These are phyloP conservation scores for Glareola pratincola DNA, from an alignment of 2,113 vertebrate species.

Conservation along the genomic window DNA sequence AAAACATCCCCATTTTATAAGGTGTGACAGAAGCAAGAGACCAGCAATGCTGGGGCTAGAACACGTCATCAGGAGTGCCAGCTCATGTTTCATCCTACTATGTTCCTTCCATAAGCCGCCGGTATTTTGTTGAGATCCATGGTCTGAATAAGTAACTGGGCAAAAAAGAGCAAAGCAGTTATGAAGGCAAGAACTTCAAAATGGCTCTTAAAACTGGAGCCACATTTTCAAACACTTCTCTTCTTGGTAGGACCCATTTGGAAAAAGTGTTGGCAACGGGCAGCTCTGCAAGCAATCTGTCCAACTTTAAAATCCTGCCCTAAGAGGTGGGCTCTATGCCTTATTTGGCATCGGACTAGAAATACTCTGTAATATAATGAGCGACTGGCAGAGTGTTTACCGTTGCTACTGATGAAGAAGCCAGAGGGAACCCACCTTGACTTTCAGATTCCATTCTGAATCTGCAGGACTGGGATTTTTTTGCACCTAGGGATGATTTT, in stretches of 20 bases:
- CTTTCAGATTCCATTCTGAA: background rate
- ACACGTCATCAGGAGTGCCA: accelerated
- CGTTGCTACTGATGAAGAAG: background rate
- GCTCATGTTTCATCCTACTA: background rate
- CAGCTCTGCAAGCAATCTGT: background rate
- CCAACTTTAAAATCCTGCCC: background rate
- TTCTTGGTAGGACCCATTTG: background rate
- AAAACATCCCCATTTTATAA: background rate
- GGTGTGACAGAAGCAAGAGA: background rate
- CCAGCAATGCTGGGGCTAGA: accelerated
- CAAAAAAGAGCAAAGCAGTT: background rate
- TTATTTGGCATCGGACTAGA: background rate
- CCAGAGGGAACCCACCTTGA: background rate
- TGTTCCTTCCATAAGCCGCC: background rate
- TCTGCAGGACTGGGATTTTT: background rate
- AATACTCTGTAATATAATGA: background rate
- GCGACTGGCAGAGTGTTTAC: background rate
- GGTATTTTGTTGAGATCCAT: background rate
- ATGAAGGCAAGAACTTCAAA: background rate
- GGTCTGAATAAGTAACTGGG: background rate
- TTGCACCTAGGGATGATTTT: background rate
- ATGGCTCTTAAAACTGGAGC: background rate
- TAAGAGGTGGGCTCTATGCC: background rate
- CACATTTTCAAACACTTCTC: background rate
- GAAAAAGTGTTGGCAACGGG: background rate